A percentile compares a stretch with the other conserved stretches of the same genome.
phyloP scores from a whole-genome alignment of 1,140 invertebrate species.

The Battus philenor region DNA sequence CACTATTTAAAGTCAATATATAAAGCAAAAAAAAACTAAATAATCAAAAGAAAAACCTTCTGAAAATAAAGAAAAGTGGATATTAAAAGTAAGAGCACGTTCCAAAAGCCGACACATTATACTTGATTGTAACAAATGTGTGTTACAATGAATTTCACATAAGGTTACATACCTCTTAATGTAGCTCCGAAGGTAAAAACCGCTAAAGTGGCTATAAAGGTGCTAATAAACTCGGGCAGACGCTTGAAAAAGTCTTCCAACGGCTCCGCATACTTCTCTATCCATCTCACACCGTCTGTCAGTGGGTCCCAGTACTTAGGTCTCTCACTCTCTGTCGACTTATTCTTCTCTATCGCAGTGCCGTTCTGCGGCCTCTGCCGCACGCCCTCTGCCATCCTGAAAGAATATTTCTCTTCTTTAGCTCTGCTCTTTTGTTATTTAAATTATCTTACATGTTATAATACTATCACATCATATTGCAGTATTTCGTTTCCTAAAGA shows the following conservation, averaged over 20 bases:
- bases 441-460: no score
- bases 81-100: no score
- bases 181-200: constrained; percentile 78
- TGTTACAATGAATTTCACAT: not conserved
- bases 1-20: no score
- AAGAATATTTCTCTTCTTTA: no score
- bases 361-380: not conserved
- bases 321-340: constrained; percentile 10
- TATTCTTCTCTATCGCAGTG: not conserved
- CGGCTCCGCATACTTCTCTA: constrained; percentile 71
- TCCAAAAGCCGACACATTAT: no score
- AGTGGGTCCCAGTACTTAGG: constrained; percentile 68
- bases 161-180: constrained; percentile 74
- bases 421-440: no score
- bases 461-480: no score
- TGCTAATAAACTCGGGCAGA: constrained; percentile 72
- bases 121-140: no score
- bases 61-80: no score
- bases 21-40: no score
- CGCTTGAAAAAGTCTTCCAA: constrained; percentile 75
- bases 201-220: constrained; percentile 74
- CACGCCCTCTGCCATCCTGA: constrained; percentile 2
- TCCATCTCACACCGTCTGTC: constrained; percentile 74
- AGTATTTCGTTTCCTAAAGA: no score
- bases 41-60: no score